Evolutionary conservation across 2,888 invertebrate genomes (phyloP), one percentile per base, ranked within the genome.

Genomic region (Papilio elwesi): DNA sequence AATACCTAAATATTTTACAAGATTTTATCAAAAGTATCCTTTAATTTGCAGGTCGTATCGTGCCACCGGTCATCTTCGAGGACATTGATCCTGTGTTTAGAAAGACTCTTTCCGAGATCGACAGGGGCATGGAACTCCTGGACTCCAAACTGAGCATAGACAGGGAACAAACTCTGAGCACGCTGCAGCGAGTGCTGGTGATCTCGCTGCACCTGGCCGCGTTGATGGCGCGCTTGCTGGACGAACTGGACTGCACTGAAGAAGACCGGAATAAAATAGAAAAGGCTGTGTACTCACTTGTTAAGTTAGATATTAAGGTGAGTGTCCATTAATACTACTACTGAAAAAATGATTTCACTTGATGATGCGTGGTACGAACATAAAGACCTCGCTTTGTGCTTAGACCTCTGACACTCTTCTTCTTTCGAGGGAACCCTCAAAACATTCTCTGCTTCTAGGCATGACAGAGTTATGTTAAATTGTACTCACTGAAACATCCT

Each of bases 171-270:
- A 95, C 96, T 0, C 85, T 95, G 57, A 90, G 92, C 55, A 96
- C 97, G 76, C 94, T 98, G 74, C 97, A 98, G 83, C 95, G 98
- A 78, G 97, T 98, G 68, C 94, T 98, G 77, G 96, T 98, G 65
- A 97, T 98, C 81, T 96, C 97, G 2, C 92, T 98, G 79, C 98
- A 98, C 85, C 92, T 98, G 74, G 97, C 97, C 7, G 97, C 97
- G 80, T 89, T 98, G 68, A 92, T 97, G 85, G 96, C 97, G 11
- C 94, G 95, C 64, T 86, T 96, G 75, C 87, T 96, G 68, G 95
- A 95, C 15, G 94, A 95, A 69, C 94, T 95, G 0, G 94, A 90
- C 3, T 90, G 90, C 69, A 89, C 91, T 5, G 92, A 91, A 16
- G 91, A 94, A 0, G 92, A 95, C 72, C 92, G 94, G 55, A 87